A percentile compares a stretch with the other conserved stretches of the same genome.
phyloP scores from a whole-genome alignment of 2,888 invertebrate species.

The Eilema caniola region DNA sequence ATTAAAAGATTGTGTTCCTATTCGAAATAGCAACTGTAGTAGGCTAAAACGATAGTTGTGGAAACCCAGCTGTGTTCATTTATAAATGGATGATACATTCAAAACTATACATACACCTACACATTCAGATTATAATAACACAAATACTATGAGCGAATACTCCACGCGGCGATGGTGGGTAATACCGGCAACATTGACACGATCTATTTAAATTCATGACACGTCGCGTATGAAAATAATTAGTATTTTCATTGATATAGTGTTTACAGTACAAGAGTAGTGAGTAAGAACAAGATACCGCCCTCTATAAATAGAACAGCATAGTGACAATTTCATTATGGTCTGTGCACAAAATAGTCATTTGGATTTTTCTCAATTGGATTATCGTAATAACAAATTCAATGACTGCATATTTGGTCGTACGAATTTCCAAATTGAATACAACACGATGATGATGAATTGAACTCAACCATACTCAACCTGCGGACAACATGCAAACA shows the following conservation, averaged over 20 bases:
- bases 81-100: background rate
- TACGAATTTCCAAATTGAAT: background rate
- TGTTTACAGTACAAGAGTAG: background rate
- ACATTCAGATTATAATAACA: background rate
- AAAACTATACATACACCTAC: background rate
- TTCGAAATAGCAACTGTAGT: background rate
- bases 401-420: too few relatives aligned
- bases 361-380: background rate
- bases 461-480: background rate
- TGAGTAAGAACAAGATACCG: background rate
- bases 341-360: background rate
- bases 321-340: background rate
- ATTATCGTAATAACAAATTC: too few relatives aligned
- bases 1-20: background rate
- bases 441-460: background rate
- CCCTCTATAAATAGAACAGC: background rate
- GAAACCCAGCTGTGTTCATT: background rate
- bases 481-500: background rate
- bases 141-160: background rate
- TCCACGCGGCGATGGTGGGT: background rate
- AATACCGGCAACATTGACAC: constrained; percentile 1
- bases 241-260: background rate
- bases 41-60: background rate
- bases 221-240: constrained; percentile 6
- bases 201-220: constrained; percentile 6